A percentile compares a stretch with the other conserved stretches of the same genome.
phyloP scores from a whole-genome alignment of 2,888 invertebrate species.

The Dynastes hyllus region DNA sequence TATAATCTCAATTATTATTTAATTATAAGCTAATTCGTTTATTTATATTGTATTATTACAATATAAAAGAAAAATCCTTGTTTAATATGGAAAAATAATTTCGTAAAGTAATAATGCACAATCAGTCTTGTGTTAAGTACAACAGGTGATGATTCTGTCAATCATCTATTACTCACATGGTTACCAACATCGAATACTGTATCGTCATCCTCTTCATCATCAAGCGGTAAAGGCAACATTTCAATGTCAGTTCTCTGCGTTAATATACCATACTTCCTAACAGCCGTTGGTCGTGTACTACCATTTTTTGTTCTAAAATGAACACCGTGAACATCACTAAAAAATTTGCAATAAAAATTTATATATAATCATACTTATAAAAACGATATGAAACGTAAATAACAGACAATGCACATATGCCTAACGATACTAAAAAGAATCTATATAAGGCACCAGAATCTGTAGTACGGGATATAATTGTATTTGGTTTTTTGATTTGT shows the following conservation, averaged over 20 bases:
- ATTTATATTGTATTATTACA: slow-evolving; percentile 21
- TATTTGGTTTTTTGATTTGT: not conserved
- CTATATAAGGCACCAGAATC: slow-evolving; percentile 60
- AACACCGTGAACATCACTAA: slow-evolving; percentile 4
- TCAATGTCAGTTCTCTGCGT: slow-evolving; percentile 68
- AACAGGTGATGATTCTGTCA: not conserved
- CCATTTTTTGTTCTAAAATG: slow-evolving; percentile 58
- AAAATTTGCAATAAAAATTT: not conserved
- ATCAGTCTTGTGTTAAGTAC: slow-evolving; percentile 49
- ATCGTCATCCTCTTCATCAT: slow-evolving; percentile 70
- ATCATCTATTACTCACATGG: slow-evolving; percentile 51
- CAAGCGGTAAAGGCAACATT: slow-evolving; percentile 69
- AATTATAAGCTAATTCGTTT: slow-evolving; percentile 11
- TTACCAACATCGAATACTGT: slow-evolving; percentile 67
- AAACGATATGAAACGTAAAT: slow-evolving; percentile 59
- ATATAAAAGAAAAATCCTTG: slow-evolving; percentile 3
- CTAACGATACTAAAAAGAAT: slow-evolving; percentile 61
- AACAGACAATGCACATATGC: slow-evolving; percentile 58
- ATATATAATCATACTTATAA: slow-evolving; percentile 56
- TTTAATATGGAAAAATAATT: slow-evolving; percentile 20
- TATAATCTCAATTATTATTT: slow-evolving; percentile 22
- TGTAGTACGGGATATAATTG: not conserved
- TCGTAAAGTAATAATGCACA: slow-evolving; percentile 36
- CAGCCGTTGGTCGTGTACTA: slow-evolving; percentile 57
- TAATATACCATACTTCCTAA: slow-evolving; percentile 68